Evolutionary conservation across 2,113 vertebrate species (phyloP).

Genomic region (Phylloscopus whistleri): DNA sequence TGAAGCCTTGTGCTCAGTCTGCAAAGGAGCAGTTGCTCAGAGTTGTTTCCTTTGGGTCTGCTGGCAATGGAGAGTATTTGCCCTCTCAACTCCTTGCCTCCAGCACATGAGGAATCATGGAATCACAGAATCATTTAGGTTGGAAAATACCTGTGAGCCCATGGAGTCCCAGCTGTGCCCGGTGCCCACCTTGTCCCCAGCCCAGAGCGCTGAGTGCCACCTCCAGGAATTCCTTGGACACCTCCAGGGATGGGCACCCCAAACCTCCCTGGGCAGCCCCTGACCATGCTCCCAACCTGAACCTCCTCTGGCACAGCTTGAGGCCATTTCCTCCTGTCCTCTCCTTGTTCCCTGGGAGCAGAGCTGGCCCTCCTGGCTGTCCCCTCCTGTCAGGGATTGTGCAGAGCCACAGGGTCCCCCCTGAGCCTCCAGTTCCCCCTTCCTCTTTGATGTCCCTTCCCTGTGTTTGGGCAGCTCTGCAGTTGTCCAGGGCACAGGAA

Average conservation of each 20-base stretch:
- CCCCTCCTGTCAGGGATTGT: neutral
- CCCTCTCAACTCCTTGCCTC: neutral
- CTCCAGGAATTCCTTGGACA: fast-evolving
- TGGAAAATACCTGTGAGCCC: neutral
- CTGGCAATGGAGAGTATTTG: neutral
- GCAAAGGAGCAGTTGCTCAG: neutral
- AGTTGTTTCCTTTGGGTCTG: neutral
- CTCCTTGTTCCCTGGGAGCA: neutral
- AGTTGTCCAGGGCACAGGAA: no score
- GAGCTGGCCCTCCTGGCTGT: fast-evolving
- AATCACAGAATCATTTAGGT: neutral
- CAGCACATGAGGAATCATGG: neutral
- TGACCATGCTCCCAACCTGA: neutral
- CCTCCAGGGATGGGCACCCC: neutral
- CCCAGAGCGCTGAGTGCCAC: neutral
- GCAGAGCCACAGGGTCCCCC: neutral
- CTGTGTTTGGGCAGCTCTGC: neutral
- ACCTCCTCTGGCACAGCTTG: fast-evolving
- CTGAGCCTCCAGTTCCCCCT: neutral
- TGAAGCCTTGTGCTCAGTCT: neutral
- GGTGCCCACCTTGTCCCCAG: fast-evolving
- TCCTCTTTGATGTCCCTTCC: neutral
- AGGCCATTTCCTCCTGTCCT: fast-evolving
- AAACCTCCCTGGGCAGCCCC: neutral
- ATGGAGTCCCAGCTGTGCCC: fast-evolving